Evolutionary conservation across 2,113 vertebrate genomes (phyloP), one percentile per base, ranked within the genome.

Genomic region (Cyanocitta stelleri): DNA sequence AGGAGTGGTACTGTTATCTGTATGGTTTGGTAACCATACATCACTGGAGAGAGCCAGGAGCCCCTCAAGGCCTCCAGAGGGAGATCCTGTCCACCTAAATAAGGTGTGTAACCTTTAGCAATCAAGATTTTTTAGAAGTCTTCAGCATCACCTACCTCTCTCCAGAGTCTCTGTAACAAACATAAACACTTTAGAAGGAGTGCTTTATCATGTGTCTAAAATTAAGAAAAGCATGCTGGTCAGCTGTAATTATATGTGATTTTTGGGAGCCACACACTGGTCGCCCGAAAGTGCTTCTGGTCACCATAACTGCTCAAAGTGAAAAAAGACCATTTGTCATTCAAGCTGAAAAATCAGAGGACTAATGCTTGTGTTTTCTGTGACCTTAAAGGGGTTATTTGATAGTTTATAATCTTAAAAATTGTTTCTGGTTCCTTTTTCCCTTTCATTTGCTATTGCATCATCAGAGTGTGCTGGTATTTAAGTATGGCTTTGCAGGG

Each of bases 11-110:
- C 30, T 37, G 37, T 72, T 63, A 23, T 41, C 41, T 10, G 10
- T 68, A 30, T 23, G 10, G 49, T n/a, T 64, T 55, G 29, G 49
- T 48, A 58, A 43, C 68, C 35, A 21, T 11, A 37, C 13, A 21
- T 86, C 39, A 35, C 7, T 9, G 1, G 9, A 6, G 9, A 35
- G 55, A 35, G 27, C 71, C 64, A 72, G 76, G 43, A 89, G 69
- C 23, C 1, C 74, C 80, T 81, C 6, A 16, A 75, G 51, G 69
- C 94, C 93, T 97, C 89, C 91, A 96, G 96, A 91, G 93, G 93
- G 95, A 95, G 93, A 93, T 69, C 80, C 86, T 90, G 56, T 49
- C 76, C 73, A 55, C 52, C 55, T 55, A 49, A 83, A 27, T 68
- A 2, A 79, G 54, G 24, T 35, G 35, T 79, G 62, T 74, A 69